Conservation (phyloP, 1,140 invertebrate genomes). For the Drosophila pseudoobscura region DNA sequence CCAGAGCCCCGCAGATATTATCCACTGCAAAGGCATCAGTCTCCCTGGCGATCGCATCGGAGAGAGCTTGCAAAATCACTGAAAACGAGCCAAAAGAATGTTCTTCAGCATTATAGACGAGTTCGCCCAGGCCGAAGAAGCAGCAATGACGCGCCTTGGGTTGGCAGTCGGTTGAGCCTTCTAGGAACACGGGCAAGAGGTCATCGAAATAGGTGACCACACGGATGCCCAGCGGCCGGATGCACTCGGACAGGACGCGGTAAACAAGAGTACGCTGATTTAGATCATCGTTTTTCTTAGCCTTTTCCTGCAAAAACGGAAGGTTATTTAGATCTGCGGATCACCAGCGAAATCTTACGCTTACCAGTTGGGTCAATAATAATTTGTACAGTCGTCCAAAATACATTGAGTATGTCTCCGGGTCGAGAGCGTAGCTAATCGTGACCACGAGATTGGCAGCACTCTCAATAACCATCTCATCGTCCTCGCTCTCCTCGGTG, state of each 20-base stretch:
- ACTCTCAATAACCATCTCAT: constrained; percentile 89
- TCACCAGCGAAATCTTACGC: constrained; percentile 25
- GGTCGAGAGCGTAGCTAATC: constrained; percentile 87
- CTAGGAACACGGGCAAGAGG: constrained; percentile 87
- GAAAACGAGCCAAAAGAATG: background rate
- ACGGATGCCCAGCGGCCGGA: constrained; percentile 85
- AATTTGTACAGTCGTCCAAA: constrained; percentile 87
- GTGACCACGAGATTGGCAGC: constrained; percentile 90
- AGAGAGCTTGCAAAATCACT: background rate
- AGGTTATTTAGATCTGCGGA: too few relatives aligned
- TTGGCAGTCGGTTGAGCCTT: constrained; percentile 86
- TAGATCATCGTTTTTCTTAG: constrained; percentile 56
- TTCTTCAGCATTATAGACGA: background rate
- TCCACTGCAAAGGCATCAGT: background rate
- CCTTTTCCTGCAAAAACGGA: constrained; percentile 55
- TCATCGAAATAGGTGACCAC: constrained; percentile 85
- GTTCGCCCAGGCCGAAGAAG: background rate
- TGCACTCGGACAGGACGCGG: constrained; percentile 90
- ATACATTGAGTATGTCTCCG: constrained; percentile 87
- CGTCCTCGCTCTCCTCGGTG: constrained; percentile 91
- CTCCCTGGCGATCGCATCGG: background rate
- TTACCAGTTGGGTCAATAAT: constrained; percentile 87
- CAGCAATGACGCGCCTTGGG: background rate
- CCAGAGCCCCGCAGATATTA: background rate
- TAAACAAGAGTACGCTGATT: constrained; percentile 88